phyloP scores from a whole-genome alignment of 2,888 invertebrate species.

The Brachypterus glaber region DNA sequence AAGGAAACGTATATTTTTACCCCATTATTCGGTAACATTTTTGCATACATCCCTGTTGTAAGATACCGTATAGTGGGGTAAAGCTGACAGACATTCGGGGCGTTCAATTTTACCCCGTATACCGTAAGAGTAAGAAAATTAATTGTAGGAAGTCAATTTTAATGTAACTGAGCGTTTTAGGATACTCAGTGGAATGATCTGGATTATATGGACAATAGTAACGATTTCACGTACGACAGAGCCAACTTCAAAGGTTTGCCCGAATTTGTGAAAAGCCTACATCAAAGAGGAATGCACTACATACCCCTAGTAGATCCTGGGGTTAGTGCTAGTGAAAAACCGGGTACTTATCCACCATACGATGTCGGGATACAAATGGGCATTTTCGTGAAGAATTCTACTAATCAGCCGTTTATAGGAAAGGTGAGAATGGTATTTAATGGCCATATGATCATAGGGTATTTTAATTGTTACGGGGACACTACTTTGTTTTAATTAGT shows the following conservation, averaged over 20 bases:
- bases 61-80: too few relatives aligned
- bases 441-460: too few relatives aligned
- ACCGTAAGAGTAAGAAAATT: too few relatives aligned
- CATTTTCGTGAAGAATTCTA: slow-evolving; percentile 64
- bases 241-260: slow-evolving; percentile 54
- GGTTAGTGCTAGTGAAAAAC: slow-evolving; percentile 56
- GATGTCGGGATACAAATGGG: slow-evolving; percentile 63
- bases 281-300: slow-evolving; percentile 64
- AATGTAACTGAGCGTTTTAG: slow-evolving; percentile 28
- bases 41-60: too few relatives aligned
- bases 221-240: slow-evolving; percentile 71
- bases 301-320: slow-evolving; percentile 69
- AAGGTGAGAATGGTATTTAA: too few relatives aligned
- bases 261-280: slow-evolving; percentile 58
- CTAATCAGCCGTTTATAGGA: slow-evolving; percentile 56
- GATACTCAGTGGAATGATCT: slow-evolving; percentile 80
- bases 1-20: too few relatives aligned
- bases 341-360: slow-evolving; percentile 63
- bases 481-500: too few relatives aligned
- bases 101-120: too few relatives aligned
- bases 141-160: too few relatives aligned
- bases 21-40: too few relatives aligned
- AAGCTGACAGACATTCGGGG: too few relatives aligned
- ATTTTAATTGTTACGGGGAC: too few relatives aligned
- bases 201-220: slow-evolving; percentile 70